These are phyloP conservation scores for Phyllostomus hastatus DNA, from an alignment of 2,113 vertebrate genomes.

Conservation along the genomic window DNA sequence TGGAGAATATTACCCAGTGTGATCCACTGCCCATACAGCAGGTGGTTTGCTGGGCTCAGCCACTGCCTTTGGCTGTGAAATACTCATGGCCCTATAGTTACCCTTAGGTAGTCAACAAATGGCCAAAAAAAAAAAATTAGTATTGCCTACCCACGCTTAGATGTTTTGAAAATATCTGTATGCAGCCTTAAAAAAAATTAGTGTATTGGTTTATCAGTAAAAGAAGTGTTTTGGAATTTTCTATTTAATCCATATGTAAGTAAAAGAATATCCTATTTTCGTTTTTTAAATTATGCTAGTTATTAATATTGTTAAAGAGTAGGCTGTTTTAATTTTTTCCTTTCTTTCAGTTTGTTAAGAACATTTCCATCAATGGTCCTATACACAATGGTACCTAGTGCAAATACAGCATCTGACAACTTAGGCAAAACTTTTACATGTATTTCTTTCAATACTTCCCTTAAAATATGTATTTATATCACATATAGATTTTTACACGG, in stretches of 20 bases:
- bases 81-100: background rate
- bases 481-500: background rate
- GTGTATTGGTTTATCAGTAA: background rate
- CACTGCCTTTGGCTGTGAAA: background rate
- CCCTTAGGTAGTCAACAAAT: background rate
- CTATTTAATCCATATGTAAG: background rate
- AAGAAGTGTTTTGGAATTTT: constrained; percentile 28
- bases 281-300: background rate
- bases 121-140: background rate
- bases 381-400: background rate
- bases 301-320: constrained; percentile 24
- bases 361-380: background rate
- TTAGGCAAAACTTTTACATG: background rate
- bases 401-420: background rate
- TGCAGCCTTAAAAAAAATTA: constrained; percentile 16
- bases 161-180: constrained; percentile 30
- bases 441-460: background rate
- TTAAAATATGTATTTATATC: background rate
- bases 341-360: background rate
- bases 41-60: background rate
- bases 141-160: background rate
- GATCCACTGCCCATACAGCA: background rate
- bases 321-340: background rate
- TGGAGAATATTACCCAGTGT: background rate
- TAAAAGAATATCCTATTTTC: constrained; percentile 14